phyloP scores from a whole-genome alignment of 2,113 vertebrate species.

The Tragelaphus strepsiceros region DNA sequence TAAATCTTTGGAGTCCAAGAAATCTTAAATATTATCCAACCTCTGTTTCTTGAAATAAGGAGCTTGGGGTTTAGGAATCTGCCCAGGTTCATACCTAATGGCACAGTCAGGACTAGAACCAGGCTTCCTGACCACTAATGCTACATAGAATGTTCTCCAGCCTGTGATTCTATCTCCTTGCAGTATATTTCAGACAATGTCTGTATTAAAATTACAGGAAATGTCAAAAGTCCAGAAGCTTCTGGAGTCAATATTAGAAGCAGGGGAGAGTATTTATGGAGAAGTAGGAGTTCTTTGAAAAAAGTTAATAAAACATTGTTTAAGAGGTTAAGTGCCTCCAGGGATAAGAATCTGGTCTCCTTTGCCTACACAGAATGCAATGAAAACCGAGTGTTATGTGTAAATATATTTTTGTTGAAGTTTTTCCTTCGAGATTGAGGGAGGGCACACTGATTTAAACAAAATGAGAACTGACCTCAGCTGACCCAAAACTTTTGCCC shows the following conservation, averaged over 20 bases:
- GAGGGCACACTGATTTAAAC: slow-evolving; percentile 43
- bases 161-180: not conserved
- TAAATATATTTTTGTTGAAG: slow-evolving; percentile 50
- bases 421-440: slow-evolving; percentile 33
- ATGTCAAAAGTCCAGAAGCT: not conserved
- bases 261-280: not conserved
- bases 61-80: not conserved
- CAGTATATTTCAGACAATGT: not conserved
- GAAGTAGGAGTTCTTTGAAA: not conserved
- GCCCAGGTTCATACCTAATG: not conserved
- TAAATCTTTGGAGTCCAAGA: not conserved
- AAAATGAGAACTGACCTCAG: slow-evolving; percentile 59
- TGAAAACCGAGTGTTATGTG: slow-evolving; percentile 33
- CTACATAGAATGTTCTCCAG: not conserved
- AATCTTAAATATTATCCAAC: not conserved
- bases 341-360: slow-evolving; percentile 2
- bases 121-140: not conserved
- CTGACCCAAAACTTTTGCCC: slow-evolving; percentile 53
- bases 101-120: not conserved
- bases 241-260: not conserved
- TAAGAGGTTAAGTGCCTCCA: slow-evolving; percentile 10
- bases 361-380: not conserved
- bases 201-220: not conserved
- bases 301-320: slow-evolving; percentile 31
- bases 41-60: not conserved